Base-by-base conservation (phyloP, 2,113 vertebrate genomes). In the Xenopus borealis region DNA sequence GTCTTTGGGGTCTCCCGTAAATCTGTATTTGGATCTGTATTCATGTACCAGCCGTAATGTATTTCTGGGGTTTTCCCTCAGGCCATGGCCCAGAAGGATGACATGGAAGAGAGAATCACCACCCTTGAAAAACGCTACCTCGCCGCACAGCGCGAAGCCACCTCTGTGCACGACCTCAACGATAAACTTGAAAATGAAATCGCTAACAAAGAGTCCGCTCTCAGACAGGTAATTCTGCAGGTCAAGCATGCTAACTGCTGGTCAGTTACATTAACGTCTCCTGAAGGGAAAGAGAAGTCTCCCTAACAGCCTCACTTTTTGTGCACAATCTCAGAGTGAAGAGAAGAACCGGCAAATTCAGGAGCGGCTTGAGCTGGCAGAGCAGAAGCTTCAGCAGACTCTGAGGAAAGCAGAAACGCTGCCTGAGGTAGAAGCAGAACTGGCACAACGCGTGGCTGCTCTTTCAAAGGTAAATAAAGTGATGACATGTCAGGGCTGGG, bases 21-120 rank as follows among this genome's bases (percentile, higher is more conserved):
- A 27, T 27, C 23, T 27, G 23, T 27, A n/a, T n/a, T n/a, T n/a
- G n/a, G n/a, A n/a, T n/a, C 3, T 2, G 23, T 27, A 27, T 27
- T 40, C 8, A 6, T 9, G 5, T 40, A 40, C 33, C 33, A 40
- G 5, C 33, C 8, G 5, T 40, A 40, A 40, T 40, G 33, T 40
- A 27, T 27, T 27, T 27, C 16, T 53, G 12, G 12, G 52, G 52
- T 16, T 53, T 9, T 55, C 12, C 9, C 0, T 0, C 17, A 98
- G 97, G 95, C 96, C 0, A 85, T 97, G 89, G 97, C 97, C 76
- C 97, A 99, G 82, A 99, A 99, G 82, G 97, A 99, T 0, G 96
- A 99, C 79, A 98, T 98, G 96, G 97, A 99, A 78, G 97, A 99
- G 85, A 91, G 97, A 68, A 98, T 99, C 80, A 98, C 96, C n/a